Conservation (phyloP, 2,888 invertebrate species). For the Melinopterus prodromus region DNA sequence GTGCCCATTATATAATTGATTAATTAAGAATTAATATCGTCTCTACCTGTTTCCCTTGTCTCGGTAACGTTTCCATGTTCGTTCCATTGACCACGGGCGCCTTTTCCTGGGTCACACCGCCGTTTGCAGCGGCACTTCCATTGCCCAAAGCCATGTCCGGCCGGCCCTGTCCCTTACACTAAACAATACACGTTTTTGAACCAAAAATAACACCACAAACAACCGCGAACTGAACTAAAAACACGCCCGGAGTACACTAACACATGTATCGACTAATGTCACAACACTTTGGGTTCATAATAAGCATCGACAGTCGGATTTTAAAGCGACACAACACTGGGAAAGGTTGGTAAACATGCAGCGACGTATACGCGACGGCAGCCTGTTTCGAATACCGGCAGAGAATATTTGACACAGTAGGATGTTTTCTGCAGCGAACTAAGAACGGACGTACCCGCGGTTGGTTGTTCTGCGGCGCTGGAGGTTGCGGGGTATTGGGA, state of each 20-base stretch:
- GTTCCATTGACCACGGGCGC: slow-evolving; percentile 69
- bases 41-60: slow-evolving; percentile 66
- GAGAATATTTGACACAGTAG: slow-evolving; percentile 20
- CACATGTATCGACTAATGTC: background rate
- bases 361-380: slow-evolving; percentile 10
- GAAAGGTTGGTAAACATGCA: background rate
- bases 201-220: background rate
- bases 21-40: background rate
- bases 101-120: slow-evolving; percentile 61
- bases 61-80: slow-evolving; percentile 67
- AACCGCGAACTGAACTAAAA: background rate
- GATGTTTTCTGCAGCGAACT: slow-evolving; percentile 15
- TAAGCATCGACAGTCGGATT: background rate
- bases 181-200: slow-evolving; percentile 8
- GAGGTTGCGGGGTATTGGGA: background rate
- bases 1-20: background rate
- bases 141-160: slow-evolving; percentile 58
- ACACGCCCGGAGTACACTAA: background rate
- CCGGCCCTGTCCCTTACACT: background rate
- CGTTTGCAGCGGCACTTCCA: slow-evolving; percentile 57
- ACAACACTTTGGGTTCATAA: slow-evolving; percentile 12
- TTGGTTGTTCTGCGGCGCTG: background rate
- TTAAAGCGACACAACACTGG: slow-evolving; percentile 7
- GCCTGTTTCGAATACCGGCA: slow-evolving; percentile 19
- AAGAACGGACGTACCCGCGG: background rate